phyloP scores from a whole-genome alignment of 2,888 invertebrate genomes.

The Quadroppia sp. region DNA sequence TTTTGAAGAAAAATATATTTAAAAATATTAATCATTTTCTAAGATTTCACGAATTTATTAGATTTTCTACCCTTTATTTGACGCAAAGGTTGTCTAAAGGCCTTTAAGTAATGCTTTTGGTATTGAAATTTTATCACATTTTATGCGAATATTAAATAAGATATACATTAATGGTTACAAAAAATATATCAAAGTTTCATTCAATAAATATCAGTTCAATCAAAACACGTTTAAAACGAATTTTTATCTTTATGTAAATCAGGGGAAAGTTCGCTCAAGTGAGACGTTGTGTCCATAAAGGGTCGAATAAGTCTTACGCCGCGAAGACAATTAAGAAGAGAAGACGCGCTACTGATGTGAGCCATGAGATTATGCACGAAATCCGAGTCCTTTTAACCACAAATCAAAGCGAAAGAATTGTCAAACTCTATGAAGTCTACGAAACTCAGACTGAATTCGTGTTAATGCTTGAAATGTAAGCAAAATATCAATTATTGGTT shows the following conservation, averaged over 20 bases:
- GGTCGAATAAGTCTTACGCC: constrained; percentile 83
- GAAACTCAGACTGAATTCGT: constrained; percentile 66
- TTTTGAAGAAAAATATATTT: not conserved
- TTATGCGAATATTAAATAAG: too few species aligned
- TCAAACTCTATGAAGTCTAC: constrained; percentile 83
- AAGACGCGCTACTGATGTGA: constrained; percentile 67
- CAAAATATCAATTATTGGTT: too few species aligned
- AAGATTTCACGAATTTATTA: constrained; percentile 1
- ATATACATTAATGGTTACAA: too few species aligned
- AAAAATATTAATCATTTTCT: constrained; percentile 4
- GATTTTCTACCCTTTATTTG: constrained; percentile 1
- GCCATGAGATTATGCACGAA: constrained; percentile 85
- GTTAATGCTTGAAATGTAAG: constrained; percentile 84
- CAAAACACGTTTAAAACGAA: too few species aligned
- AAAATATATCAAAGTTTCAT: too few species aligned
- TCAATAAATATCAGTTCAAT: too few species aligned
- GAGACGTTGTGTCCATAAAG: constrained; percentile 78
- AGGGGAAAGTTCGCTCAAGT: constrained; percentile 97
- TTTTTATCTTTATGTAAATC: too few species aligned
- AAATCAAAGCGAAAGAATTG: constrained; percentile 68
- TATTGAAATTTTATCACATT: too few species aligned
- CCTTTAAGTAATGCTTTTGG: not conserved
- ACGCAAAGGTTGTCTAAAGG: constrained; percentile 3
- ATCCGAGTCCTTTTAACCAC: constrained; percentile 80
- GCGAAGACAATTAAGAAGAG: constrained; percentile 88